Evolutionary conservation across 2,113 vertebrate species (phyloP).

Genomic region (Ptilorrhoa leucosticta): DNA sequence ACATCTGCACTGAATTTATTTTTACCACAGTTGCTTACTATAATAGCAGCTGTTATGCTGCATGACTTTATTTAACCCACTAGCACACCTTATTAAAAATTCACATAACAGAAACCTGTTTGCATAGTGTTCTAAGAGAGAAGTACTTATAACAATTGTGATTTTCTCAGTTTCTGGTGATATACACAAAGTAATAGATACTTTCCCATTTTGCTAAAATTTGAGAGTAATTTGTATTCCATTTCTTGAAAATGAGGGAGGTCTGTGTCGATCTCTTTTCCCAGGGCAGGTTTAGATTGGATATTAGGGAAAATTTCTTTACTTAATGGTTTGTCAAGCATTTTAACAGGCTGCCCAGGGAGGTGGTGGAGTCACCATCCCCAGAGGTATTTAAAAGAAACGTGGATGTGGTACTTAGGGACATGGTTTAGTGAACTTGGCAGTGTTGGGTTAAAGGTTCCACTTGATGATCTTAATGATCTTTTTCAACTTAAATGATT

Average conservation of each 20-base stretch:
- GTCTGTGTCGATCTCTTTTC: background rate
- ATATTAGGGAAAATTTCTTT: background rate
- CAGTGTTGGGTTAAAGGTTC: background rate
- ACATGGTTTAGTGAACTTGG: background rate
- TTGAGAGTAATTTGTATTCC: background rate
- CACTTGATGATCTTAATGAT: background rate
- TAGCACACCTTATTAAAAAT: background rate
- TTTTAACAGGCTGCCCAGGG: background rate
- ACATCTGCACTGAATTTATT: conserved; percentile 4
- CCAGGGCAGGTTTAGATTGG: background rate
- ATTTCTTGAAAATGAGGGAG: background rate
- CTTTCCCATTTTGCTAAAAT: background rate
- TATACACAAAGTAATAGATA: background rate
- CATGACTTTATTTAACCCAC: background rate
- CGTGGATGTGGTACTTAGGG: background rate
- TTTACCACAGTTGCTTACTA: background rate
- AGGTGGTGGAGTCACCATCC: background rate
- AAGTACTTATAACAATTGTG: background rate
- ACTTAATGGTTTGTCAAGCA: background rate
- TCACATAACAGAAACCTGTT: background rate
- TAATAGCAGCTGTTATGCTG: background rate
- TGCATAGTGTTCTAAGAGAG: background rate
- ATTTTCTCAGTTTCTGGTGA: background rate
- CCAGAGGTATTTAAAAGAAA: background rate
- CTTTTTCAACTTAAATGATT: background rate